Base-by-base conservation (phyloP, 1,140 invertebrate species). In the Cotesia chilonis region DNA sequence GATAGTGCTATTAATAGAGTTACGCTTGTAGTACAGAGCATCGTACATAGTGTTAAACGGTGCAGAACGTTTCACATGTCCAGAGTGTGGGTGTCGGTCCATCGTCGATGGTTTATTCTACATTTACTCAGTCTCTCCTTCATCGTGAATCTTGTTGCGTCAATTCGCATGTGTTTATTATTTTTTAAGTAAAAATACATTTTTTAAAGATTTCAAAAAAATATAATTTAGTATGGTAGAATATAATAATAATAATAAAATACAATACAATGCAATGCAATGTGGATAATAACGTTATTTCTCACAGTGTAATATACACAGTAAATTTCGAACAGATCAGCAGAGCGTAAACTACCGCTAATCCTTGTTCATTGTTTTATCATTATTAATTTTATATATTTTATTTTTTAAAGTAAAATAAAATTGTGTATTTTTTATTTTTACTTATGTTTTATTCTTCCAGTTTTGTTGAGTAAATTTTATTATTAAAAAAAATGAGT, bases 401-500 rank as follows among this genome's bases (percentile, higher is more conserved):
- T 28, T 28, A 28, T 47, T 9, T 41, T 47, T 9, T 47, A 47
- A 41, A 41, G 1, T 41, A 4, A 41, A 41, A 41, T 41, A 41
- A 41, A 41, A 7, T 47, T 9, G 10, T 9, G 10, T 0, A 47
- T 47, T 47, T 28, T 28, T 28, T 28, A 28, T 28, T 2, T 52
- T 52, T 52, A 2, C n/a, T 7, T 52, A 52, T 0, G 17, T 17
- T 17, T 17, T 17, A 17, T 10, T 12, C n/a, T 55, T 55, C 54
- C 1, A 5, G 54, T 12, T 55, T 55, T 7, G 0, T 12, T 10
- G 7, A 12, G 4, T 10, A 55, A 10, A 55, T 14, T 55, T 55
- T 12, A n/a, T 14, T 3, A 14, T 17, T 55, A 20, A 12, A 17
- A 17, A 59, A 78, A 69, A 86, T 86, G 84, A 85, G 84, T 59